Percentiles rank a stretch among this genome's conserved stretches.
Evolutionary conservation across 2,797 vertebrate species (phyloP).

Genomic region (Streptopelia turtur): DNA sequence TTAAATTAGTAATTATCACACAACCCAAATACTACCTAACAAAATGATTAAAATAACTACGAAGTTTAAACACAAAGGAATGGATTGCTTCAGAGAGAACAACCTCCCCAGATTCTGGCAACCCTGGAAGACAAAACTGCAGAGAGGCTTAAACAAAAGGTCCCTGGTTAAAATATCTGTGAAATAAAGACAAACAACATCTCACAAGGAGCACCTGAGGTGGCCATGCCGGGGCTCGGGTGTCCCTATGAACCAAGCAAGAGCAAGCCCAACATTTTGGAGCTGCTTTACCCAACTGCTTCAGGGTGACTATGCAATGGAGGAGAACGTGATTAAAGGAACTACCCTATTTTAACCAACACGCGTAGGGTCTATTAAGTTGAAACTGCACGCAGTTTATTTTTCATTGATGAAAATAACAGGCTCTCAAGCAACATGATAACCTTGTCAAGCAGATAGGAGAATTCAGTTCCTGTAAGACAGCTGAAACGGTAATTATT

Average conservation of each 20-base stretch:
- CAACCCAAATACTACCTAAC: slow-evolving; percentile 15
- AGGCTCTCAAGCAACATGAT: neutral
- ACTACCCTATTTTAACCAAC: neutral
- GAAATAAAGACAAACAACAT: neutral
- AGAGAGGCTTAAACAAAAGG: neutral
- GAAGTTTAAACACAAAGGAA: neutral
- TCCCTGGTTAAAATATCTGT: neutral
- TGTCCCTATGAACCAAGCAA: neutral
- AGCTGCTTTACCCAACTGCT: neutral
- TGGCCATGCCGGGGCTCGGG: neutral
- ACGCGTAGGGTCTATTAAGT: neutral
- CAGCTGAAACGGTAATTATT: neutral
- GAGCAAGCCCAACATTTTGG: neutral
- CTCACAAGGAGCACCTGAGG: neutral
- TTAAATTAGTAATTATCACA: neutral
- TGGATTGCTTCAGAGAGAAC: neutral
- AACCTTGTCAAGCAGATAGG: slow-evolving; percentile 3
- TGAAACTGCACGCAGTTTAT: neutral
- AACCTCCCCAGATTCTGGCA: neutral
- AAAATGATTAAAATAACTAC: neutral
- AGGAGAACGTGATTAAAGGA: neutral
- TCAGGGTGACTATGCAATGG: neutral
- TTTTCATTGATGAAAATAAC: slow-evolving; percentile 41
- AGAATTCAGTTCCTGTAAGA: neutral
- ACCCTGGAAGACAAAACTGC: neutral